These are phyloP conservation scores for Platerodrilus igneus DNA, from an alignment of 2,888 invertebrate species.

Conservation along the genomic window DNA sequence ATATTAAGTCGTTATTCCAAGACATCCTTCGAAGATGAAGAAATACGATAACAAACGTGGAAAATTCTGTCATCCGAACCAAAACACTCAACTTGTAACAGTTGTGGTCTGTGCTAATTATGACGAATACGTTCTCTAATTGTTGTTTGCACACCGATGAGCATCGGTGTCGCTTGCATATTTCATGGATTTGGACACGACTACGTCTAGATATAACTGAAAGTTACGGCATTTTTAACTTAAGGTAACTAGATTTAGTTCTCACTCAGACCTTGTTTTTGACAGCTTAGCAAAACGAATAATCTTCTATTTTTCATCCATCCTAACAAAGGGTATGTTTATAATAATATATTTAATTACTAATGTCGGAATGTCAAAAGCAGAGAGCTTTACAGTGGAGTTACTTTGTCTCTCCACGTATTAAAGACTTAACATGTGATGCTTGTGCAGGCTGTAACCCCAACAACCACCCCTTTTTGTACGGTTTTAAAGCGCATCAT, in stretches of 20 bases:
- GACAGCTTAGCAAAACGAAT: conserved; percentile 34
- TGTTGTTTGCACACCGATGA: conserved; percentile 42
- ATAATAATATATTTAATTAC: conserved; percentile 47
- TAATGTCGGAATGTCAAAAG: conserved; percentile 45
- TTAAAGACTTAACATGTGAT: conserved; percentile 35
- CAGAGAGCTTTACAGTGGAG: conserved; percentile 45
- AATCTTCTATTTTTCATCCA: conserved; percentile 42
- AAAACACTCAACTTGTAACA: conserved; percentile 42
- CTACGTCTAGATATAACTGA: no score
- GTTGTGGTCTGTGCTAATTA: conserved; percentile 42
- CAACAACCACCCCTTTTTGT: conserved; percentile 12
- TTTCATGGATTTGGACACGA: conserved; percentile 39
- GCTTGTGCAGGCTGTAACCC: conserved; percentile 26
- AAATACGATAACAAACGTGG: conserved; percentile 29
- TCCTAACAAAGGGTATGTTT: conserved; percentile 42
- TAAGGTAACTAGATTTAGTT: no score
- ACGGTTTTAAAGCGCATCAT: no score
- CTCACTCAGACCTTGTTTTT: conserved; percentile 19
- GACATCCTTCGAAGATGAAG: no score
- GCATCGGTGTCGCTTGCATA: conserved; percentile 38
- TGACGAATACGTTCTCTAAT: conserved; percentile 43
- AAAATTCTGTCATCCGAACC: conserved; percentile 39
- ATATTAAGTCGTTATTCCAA: no score
- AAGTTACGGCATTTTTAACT: no score
- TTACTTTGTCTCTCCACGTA: conserved; percentile 41